phyloP scores from a whole-genome alignment of 2,113 vertebrate species.

The Malurus elegans region DNA sequence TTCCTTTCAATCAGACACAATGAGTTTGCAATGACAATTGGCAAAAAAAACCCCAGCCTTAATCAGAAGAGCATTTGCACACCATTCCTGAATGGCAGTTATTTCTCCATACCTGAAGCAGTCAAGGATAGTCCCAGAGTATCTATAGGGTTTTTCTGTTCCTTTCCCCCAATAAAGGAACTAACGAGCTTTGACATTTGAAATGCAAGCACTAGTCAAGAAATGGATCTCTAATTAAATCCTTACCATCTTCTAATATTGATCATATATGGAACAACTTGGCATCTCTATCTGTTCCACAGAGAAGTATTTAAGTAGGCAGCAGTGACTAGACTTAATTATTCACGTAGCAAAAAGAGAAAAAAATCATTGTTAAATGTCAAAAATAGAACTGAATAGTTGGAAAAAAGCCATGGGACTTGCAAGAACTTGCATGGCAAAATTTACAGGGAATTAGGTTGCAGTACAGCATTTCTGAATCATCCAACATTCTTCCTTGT shows the following conservation, averaged over 20 bases:
- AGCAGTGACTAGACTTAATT: not conserved
- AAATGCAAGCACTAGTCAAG: not conserved
- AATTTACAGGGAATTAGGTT: not conserved
- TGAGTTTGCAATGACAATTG: not conserved
- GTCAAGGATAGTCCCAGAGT: no score
- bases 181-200: not conserved
- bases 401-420: not conserved
- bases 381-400: not conserved
- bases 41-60: not conserved
- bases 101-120: not conserved
- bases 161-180: not conserved
- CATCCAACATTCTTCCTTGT: not conserved
- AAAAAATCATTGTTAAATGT: not conserved
- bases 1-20: not conserved
- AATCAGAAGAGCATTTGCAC: not conserved
- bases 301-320: not conserved
- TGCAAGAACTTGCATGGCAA: not conserved
- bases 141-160: not conserved
- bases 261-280: not conserved
- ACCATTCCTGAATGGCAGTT: not conserved
- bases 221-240: conserved; percentile 3
- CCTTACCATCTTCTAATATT: not conserved
- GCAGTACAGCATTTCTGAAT: not conserved
- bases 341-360: not conserved
- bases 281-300: not conserved